Evolutionary conservation across 2,797 vertebrate genomes (phyloP).

Genomic region (Pseudochirops cupreus): DNA sequence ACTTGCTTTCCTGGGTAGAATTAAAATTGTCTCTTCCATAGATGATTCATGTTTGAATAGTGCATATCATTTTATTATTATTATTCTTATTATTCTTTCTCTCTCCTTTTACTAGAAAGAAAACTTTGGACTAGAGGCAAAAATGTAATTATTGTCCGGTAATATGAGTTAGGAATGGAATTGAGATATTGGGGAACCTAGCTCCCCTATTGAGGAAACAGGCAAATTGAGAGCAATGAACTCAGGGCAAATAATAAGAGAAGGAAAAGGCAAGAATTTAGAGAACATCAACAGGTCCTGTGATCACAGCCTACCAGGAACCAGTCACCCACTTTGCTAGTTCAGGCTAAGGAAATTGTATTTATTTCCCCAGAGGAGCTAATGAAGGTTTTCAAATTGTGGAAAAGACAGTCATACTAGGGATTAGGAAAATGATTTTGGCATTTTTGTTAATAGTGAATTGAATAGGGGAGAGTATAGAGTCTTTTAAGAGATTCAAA

Average conservation of each 20-base stretch:
- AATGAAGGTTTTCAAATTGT: neutral
- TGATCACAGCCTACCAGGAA: neutral
- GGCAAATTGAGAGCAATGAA: neutral
- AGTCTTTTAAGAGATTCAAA: neutral
- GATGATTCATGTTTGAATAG: neutral
- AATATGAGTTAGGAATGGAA: neutral
- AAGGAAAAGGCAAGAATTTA: neutral
- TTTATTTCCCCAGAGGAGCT: neutral
- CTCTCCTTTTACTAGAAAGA: too few species aligned
- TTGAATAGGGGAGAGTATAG: neutral
- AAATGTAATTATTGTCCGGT: neutral
- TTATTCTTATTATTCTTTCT: neutral
- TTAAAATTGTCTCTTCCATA: neutral
- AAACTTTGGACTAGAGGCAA: neutral
- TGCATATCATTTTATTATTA: neutral
- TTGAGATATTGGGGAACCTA: neutral
- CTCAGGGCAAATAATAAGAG: neutral
- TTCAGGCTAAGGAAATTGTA: neutral
- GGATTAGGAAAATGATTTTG: neutral
- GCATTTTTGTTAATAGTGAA: neutral
- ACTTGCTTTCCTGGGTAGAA: neutral
- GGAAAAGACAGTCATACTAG: neutral
- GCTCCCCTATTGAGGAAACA: neutral
- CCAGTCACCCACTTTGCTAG: neutral
- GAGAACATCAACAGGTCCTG: neutral